phyloP scores from a whole-genome alignment of 2,888 invertebrate species.

The Balanococcus diminutus region DNA sequence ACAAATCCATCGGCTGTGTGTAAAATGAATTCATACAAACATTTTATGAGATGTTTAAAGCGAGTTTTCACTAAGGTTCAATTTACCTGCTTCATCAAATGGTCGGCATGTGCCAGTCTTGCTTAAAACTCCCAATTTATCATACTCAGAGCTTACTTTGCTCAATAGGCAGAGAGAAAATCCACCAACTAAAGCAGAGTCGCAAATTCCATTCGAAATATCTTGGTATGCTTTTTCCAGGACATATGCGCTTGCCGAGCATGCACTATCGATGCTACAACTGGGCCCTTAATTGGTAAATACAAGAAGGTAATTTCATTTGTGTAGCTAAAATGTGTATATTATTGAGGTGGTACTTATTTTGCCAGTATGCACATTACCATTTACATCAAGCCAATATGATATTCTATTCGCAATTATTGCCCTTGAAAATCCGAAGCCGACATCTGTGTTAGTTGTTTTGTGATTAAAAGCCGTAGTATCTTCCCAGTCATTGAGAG shows the following conservation, averaged over 20 bases:
- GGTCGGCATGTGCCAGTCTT: not conserved
- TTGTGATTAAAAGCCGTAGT: too few relatives aligned
- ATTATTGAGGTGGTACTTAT: too few relatives aligned
- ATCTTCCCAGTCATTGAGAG: too few relatives aligned
- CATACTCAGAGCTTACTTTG: not conserved
- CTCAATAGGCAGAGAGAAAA: not conserved
- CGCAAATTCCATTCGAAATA: not conserved
- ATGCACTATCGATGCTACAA: not conserved
- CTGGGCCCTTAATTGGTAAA: constrained; percentile 20
- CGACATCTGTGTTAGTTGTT: too few relatives aligned
- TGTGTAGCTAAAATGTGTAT: too few relatives aligned
- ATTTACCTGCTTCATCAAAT: constrained; percentile 9
- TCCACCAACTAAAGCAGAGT: not conserved
- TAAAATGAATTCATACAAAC: not conserved
- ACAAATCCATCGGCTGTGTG: constrained; percentile 62
- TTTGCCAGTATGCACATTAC: too few relatives aligned
- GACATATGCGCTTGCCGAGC: not conserved
- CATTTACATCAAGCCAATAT: too few relatives aligned
- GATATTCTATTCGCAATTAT: too few relatives aligned
- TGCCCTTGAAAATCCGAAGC: too few relatives aligned
- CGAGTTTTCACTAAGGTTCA: too few relatives aligned
- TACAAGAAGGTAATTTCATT: too few relatives aligned
- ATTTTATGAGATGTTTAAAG: too few relatives aligned
- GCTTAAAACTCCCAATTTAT: not conserved
- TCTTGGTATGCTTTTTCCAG: not conserved